These are phyloP conservation scores for Centropus bengalensis DNA, from an alignment of 2,113 vertebrate genomes.

Conservation along the genomic window DNA sequence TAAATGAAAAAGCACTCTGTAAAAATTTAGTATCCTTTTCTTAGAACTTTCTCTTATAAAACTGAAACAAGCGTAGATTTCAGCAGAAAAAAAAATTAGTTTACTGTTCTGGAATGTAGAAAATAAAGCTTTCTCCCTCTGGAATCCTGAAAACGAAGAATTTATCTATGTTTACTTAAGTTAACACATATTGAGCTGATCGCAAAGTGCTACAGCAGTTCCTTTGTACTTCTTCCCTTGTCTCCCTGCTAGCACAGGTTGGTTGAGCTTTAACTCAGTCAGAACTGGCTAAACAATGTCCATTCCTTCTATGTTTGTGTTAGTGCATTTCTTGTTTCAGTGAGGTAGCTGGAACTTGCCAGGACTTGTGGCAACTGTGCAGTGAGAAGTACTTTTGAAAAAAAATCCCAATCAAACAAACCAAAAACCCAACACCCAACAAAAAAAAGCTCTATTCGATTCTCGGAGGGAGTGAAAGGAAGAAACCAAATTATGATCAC, in stretches of 20 bases:
- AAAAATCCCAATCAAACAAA: neutral
- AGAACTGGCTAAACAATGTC: neutral
- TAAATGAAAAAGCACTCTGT: neutral
- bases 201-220: neutral
- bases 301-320: neutral
- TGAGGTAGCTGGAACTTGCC: neutral
- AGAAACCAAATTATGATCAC: neutral
- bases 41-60: neutral
- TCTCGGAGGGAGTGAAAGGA: neutral
- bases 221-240: neutral
- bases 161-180: neutral
- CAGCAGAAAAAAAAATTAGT: neutral
- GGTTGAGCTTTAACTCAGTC: neutral
- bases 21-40: neutral
- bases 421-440: neutral
- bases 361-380: neutral
- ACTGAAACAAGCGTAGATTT: neutral
- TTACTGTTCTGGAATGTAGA: neutral
- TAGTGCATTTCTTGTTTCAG: neutral
- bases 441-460: neutral
- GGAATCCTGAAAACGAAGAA: neutral
- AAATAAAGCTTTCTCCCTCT: neutral
- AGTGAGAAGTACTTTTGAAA: neutral
- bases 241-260: neutral
- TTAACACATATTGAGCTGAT: neutral